Evolutionary conservation across 1,140 invertebrate species (phyloP).

Genomic region (Pararge aegeria): DNA sequence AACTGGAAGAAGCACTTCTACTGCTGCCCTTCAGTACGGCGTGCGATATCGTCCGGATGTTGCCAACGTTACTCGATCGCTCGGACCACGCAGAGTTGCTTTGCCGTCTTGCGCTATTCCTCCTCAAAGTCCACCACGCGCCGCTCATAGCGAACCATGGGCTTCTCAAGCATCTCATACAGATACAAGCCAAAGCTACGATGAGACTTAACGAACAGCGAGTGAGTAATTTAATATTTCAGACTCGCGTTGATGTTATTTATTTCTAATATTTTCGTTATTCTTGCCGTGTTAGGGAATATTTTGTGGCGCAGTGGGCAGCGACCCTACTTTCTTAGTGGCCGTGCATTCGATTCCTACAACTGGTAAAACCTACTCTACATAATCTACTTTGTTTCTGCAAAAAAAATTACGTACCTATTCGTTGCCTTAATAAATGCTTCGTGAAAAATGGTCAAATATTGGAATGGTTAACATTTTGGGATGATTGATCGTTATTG

Average conservation of each 20-base stretch:
- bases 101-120: constrained; percentile 87
- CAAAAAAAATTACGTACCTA: too few relatives aligned
- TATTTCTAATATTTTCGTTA: too few relatives aligned
- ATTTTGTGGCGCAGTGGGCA: too few relatives aligned
- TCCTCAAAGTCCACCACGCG: constrained; percentile 92
- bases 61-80: constrained; percentile 85
- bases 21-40: constrained; percentile 92
- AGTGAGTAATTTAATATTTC: constrained; percentile 73
- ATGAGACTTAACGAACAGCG: constrained; percentile 82
- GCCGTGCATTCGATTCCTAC: too few relatives aligned
- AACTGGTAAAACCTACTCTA: too few relatives aligned
- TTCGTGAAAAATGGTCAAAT: too few relatives aligned
- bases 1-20: constrained; percentile 94
- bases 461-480: too few relatives aligned
- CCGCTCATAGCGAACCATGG: constrained; percentile 87
- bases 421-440: too few relatives aligned
- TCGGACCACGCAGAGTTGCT: constrained; percentile 88
- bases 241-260: background rate
- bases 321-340: too few relatives aligned
- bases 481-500: too few relatives aligned
- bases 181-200: constrained; percentile 82
- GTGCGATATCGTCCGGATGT: constrained; percentile 87
- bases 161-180: constrained; percentile 85
- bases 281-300: too few relatives aligned
- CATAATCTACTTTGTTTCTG: too few relatives aligned